phyloP scores from a whole-genome alignment of 1,140 invertebrate species.

The Andricus grossulariae region DNA sequence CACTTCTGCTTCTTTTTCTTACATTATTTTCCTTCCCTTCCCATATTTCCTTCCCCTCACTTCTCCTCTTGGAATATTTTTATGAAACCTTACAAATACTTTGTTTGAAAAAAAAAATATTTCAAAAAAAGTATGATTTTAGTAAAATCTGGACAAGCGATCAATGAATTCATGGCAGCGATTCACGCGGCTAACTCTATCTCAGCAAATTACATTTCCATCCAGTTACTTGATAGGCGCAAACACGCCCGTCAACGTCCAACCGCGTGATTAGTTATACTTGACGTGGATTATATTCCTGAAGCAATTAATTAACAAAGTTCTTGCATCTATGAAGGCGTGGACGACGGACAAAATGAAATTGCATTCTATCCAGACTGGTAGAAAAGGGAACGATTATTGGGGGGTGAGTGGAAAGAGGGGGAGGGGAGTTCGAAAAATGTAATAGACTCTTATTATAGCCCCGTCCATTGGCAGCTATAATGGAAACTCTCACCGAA shows the following conservation, averaged over 20 bases:
- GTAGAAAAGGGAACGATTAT: too few relatives aligned
- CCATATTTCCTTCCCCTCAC: too few relatives aligned
- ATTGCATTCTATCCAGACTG: constrained; percentile 39
- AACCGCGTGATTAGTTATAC: constrained; percentile 62
- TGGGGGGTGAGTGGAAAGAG: not conserved
- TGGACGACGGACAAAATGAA: constrained; percentile 42
- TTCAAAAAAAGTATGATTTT: not conserved
- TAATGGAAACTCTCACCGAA: constrained; percentile 54
- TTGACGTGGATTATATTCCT: constrained; percentile 61
- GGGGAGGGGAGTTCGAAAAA: not conserved
- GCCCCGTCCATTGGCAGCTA: constrained; percentile 30
- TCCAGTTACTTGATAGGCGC: constrained; percentile 61
- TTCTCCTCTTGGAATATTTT: too few relatives aligned
- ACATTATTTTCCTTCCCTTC: too few relatives aligned
- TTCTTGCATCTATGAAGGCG: constrained; percentile 39
- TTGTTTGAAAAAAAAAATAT: too few relatives aligned
- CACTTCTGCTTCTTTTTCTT: too few relatives aligned
- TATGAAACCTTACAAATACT: too few relatives aligned
- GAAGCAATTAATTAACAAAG: constrained; percentile 63
- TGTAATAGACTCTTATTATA: constrained; percentile 21
- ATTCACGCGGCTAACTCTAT: constrained; percentile 58
- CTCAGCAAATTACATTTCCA: constrained; percentile 63
- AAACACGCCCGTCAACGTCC: constrained; percentile 63
- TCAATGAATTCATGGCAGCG: constrained; percentile 56
- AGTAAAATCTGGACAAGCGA: constrained; percentile 49